Evolutionary conservation across 2,888 invertebrate genomes (phyloP), one percentile per base, ranked within the genome.

Genomic region (Osedax fenrisi): DNA sequence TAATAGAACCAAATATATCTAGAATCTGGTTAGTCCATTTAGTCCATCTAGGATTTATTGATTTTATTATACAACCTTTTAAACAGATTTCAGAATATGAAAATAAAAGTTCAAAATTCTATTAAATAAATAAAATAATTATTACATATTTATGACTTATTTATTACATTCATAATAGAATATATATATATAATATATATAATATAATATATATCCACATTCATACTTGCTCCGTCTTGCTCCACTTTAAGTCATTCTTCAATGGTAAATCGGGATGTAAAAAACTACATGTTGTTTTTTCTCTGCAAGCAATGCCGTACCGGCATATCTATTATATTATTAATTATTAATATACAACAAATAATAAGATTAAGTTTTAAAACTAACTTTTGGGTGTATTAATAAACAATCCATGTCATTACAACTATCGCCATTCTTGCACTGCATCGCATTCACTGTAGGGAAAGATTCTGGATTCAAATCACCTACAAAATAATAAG

Each of bases 1-100:
- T 70, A 94, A 94, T 76, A 90, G 91, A 85, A 95, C 94, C 78
- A 95, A 95, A 87, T 95, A 92, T 72, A 75, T 79, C 64, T 78
- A 41, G 17, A n/a, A n/a, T n/a, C n/a, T n/a, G n/a, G n/a, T n/a
- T n/a, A n/a, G n/a, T n/a, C n/a, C n/a, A n/a, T n/a, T n/a, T n/a
- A n/a, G n/a, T n/a, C n/a, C n/a, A n/a, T n/a, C n/a, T n/a, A n/a
- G n/a, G n/a, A 41, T 41, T 10, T 41, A 17, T 41, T 41, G 10
- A 41, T 10, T 41, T 41, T 5, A 41, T 41, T 41, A 41, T 41
- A 41, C 41, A 41, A 41, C 17, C 10, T 41, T n/a, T n/a, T n/a
- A n/a, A n/a, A n/a, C n/a, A n/a, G n/a, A n/a, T n/a, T n/a, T n/a
- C n/a, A n/a, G n/a, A n/a, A n/a, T n/a, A n/a, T n/a, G n/a, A n/a